Evolutionary conservation across 2,113 vertebrate species (phyloP), one percentile per base, ranked within the genome.

Genomic region (Pomatostomus ruficeps): DNA sequence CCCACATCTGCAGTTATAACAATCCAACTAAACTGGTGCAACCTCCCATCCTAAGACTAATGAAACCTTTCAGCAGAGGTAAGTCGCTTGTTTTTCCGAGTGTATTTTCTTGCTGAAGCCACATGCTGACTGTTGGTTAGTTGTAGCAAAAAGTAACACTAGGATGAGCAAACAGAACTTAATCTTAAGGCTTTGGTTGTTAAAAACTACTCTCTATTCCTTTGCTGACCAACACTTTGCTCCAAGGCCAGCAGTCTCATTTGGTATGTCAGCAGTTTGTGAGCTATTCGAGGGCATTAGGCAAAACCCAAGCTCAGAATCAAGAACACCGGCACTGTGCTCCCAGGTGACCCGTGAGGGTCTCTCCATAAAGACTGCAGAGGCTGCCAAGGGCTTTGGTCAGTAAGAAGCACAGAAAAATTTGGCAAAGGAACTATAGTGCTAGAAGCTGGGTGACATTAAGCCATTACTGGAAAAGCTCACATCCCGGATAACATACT

Each of bases 331-430:
- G 61, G 51, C 12, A 23, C 29, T 23, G 3, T 7, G n/a, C 19
- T 88, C 14, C 51, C 29, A 29, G 0, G 0, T 24, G 65, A 61
- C n/a, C 49, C 12, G 7, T 2, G 7, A 58, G 19, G 10, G 28
- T 31, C 59, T 31, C 43, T 48, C 73, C 4, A 1, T 11, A 65
- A 45, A 4, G 31, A n/a, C 31, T 24, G 36, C 68, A 67, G 68
- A 89, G 22, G 43, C 45, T 57, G 65, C n/a, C 43, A 42, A 31
- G 3, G 4, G 21, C 43, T 45, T 46, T 46, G 19, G 52, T 22
- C 48, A 81, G 40, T 21, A 57, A 55, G 23, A 28, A 66, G 5
- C 8, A 7, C 0, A 61, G 15, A 33, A 48, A 46, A 42, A 62
- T 3, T 0, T 4, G 25, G 45, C 7, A 83, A 58, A 87, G 52